Evolutionary conservation across 35 echinoderm and acorn worm genomes (phyloP), one percentile per base, ranked within the genome.

Genomic region (Apostichopus parvimensis): DNA sequence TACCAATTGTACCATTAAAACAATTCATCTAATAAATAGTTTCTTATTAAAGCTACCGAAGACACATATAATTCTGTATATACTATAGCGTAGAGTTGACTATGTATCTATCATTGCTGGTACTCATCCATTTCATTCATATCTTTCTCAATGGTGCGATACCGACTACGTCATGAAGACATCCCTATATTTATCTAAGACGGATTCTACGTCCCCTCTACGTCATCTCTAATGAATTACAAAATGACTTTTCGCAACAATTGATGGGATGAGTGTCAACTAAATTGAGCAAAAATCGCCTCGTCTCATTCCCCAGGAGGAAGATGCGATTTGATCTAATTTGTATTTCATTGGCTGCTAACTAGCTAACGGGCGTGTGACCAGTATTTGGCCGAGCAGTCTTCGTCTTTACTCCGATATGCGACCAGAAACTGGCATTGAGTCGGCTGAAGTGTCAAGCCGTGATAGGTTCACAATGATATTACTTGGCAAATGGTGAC

Each of bases 321-420:
- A 59, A 84, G 22, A 56, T 84, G n/a, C 81, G 53, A n/a, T 59
- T 57, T 84, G 53, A 84, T 84, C 81, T 84, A 60, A 54, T 84
- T 59, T 84, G 81, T 60, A 84, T 84, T 84, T 84, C 81, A 84
- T 84, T 84, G 81, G 81, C 14, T 22, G 81, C 81, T 84, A 84
- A 84, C 81, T 84, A 58, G 57, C 81, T 84, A 59, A 60, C 52
- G 81, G 81, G 57, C 24, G 6, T 84, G n/a, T 84, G 81, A 58
- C 81, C 81, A 54, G 71, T 75, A 22, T 75, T 18, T 75, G 71
- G 15, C 71, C 20, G 11, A 75, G 71, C 15, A n/a, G 71, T 75
- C 17, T 75, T 20, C 71, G n/a, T 75, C 15, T 75, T n/a, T 75
- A 75, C 71, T 18, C 3, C 71, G 21, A 75, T 75, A 22, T 22